These are phyloP conservation scores for Alouatta caraya DNA, from an alignment of 2,797 vertebrate genomes.

Conservation along the genomic window DNA sequence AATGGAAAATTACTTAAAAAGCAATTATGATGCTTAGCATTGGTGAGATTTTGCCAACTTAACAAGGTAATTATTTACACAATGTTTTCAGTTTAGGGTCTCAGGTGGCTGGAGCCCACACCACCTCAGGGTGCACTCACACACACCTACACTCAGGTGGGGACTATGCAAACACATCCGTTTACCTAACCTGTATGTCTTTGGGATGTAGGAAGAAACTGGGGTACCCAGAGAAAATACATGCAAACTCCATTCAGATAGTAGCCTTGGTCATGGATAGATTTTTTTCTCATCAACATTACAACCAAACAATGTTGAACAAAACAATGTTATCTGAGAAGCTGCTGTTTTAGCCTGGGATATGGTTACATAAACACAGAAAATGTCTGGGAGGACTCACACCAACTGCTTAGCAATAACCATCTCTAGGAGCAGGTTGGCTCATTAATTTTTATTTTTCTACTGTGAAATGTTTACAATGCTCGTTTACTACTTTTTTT, in stretches of 20 bases:
- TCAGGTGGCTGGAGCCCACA: not conserved
- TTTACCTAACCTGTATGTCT: not conserved
- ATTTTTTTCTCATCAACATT: not conserved
- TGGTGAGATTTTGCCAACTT: not conserved
- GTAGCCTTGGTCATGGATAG: not conserved
- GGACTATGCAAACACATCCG: not conserved
- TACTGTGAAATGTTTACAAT: not conserved
- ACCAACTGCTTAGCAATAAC: not conserved
- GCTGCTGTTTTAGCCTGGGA: not conserved
- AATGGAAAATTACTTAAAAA: not conserved
- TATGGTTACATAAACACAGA: not conserved
- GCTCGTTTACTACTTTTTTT: not conserved
- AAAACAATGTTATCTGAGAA: not conserved
- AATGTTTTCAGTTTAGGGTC: not conserved
- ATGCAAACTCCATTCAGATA: not conserved
- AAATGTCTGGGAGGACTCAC: not conserved
- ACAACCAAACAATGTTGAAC: not conserved
- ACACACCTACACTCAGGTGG: not conserved
- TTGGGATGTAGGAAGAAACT: not conserved
- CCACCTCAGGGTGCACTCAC: not conserved
- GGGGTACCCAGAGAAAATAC: not conserved
- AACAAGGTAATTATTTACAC: not conserved
- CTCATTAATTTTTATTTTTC: conserved; percentile 12
- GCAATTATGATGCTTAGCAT: not conserved
- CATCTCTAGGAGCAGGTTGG: not conserved